A percentile compares a stretch with the other conserved stretches of the same genome.
These are phyloP conservation scores for Colinus virginianus DNA, from an alignment of 2,113 vertebrate species.

Conservation along the genomic window DNA sequence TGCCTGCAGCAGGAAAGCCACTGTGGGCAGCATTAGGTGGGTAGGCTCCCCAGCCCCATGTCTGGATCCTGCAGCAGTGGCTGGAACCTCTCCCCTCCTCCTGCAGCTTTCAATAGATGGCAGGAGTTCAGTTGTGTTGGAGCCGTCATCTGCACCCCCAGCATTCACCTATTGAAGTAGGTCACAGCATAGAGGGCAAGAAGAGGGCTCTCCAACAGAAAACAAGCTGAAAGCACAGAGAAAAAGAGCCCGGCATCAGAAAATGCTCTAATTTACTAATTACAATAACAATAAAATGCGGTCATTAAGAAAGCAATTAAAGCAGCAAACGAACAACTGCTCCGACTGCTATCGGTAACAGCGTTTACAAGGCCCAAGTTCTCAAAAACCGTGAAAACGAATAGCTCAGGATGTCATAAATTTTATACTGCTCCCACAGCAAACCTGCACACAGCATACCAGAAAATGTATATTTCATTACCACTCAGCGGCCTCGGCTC, in stretches of 20 bases:
- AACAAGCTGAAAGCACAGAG: neutral
- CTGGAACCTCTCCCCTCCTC: neutral
- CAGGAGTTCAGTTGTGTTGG: neutral
- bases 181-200: neutral
- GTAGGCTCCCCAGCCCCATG: neutral
- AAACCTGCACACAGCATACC: neutral
- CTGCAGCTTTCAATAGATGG: neutral
- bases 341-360: neutral
- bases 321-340: constrained; percentile 42
- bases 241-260: neutral
- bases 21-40: neutral
- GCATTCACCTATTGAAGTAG: neutral
- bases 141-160: neutral
- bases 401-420: constrained; percentile 57
- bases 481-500: constrained; percentile 27
- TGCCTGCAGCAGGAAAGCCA: neutral
- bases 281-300: constrained; percentile 24
- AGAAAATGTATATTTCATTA: constrained; percentile 45
- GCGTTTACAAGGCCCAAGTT: constrained; percentile 34
- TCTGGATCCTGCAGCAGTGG: neutral
- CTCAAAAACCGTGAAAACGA: constrained; percentile 41
- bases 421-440: constrained; percentile 48
- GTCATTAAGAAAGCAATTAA: constrained; percentile 39
- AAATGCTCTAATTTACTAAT: constrained; percentile 24
- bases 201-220: neutral